Percentiles rank a stretch among this genome's conserved stretches.
Conservation (phyloP, 2,888 invertebrate genomes). For the Pristionchus entomophagus region DNA sequence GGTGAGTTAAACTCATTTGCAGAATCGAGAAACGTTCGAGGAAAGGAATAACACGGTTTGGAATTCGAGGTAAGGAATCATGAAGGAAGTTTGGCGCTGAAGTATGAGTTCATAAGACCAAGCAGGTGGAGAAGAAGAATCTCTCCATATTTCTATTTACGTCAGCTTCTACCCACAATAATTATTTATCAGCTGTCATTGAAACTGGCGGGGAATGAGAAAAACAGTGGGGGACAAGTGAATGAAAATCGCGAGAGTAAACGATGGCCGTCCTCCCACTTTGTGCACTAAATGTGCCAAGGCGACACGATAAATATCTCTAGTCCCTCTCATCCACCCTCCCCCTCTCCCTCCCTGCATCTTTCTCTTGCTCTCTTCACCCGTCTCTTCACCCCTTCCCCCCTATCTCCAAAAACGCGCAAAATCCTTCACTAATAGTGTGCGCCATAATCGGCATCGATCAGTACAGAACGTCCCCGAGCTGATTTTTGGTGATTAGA, state of each 20-base stretch:
- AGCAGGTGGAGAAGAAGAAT: too few species aligned
- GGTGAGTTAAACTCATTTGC: too few species aligned
- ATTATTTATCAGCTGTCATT: too few species aligned
- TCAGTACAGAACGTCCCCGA: background rate
- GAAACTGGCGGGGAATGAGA: too few species aligned
- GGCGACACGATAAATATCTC: background rate
- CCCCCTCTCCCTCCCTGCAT: background rate
- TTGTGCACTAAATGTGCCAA: background rate
- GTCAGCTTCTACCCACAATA: too few species aligned
- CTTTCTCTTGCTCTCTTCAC: conserved; percentile 10
- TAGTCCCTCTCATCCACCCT: background rate
- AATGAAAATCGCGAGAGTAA: background rate
- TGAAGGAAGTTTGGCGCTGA: too few species aligned
- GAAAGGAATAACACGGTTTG: too few species aligned
- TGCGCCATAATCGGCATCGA: background rate
- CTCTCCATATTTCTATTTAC: too few species aligned
- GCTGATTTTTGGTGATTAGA: background rate
- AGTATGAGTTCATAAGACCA: too few species aligned
- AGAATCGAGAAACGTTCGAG: too few species aligned
- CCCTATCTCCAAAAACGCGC: background rate
- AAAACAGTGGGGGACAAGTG: too few species aligned
- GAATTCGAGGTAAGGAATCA: too few species aligned
- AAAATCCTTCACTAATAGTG: background rate
- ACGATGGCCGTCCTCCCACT: background rate
- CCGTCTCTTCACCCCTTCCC: background rate